Conservation (phyloP, 2,113 vertebrate genomes). For the Myrmophylax atrothorax region DNA sequence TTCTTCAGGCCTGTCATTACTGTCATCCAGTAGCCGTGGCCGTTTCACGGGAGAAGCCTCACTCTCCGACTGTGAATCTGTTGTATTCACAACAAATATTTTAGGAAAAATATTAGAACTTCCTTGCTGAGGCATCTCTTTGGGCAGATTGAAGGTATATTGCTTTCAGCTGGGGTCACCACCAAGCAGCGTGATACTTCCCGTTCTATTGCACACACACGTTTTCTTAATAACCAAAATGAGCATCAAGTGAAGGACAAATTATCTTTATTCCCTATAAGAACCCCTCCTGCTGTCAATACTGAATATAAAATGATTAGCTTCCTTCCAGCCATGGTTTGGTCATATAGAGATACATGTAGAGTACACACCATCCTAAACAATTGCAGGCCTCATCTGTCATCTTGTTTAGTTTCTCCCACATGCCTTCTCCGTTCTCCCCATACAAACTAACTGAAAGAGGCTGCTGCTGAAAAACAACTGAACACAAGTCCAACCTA, state of each 20-base stretch:
- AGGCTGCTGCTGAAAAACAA: constrained; percentile 31
- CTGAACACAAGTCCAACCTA: not conserved
- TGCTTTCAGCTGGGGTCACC: constrained; percentile 2
- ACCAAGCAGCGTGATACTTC: not conserved
- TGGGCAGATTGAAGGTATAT: not conserved
- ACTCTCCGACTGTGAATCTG: constrained; percentile 92
- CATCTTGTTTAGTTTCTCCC: constrained; percentile 43
- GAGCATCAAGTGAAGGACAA: not conserved
- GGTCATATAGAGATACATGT: not conserved
- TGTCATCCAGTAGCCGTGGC: constrained; percentile 83
- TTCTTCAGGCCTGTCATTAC: constrained; percentile 78
- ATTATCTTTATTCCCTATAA: not conserved
- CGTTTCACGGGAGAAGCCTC: constrained; percentile 92
- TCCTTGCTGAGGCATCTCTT: constrained; percentile 7
- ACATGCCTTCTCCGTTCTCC: not conserved
- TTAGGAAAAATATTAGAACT: constrained; percentile 48
- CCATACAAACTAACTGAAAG: constrained; percentile 2
- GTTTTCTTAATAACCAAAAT: constrained; percentile 1
- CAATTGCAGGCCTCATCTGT: constrained; percentile 22
- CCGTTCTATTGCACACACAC: not conserved
- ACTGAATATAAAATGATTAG: not conserved
- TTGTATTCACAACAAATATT: constrained; percentile 69
- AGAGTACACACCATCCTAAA: not conserved
- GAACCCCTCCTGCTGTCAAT: not conserved
- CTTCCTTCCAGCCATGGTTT: not conserved